phyloP scores from a whole-genome alignment of 2,113 vertebrate genomes.

The Protomyctophum bolini region DNA sequence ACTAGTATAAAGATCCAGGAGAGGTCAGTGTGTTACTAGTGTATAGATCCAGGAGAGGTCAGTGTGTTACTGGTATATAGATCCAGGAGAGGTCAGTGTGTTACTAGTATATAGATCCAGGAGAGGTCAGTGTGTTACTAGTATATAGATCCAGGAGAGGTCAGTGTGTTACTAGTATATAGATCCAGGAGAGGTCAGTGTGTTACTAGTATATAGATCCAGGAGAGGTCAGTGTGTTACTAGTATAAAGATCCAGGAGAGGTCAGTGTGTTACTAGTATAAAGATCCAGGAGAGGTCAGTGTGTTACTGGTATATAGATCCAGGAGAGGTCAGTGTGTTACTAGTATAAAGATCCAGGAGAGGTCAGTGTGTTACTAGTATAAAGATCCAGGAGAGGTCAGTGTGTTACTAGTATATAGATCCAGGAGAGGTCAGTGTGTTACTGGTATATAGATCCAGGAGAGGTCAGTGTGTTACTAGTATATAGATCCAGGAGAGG shows the following conservation, averaged over 20 bases:
- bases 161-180: no score
- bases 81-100: constrained; percentile 93
- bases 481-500: constrained; percentile 93
- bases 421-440: constrained; percentile 93
- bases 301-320: no score
- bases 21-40: no score
- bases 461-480: constrained; percentile 84
- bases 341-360: constrained; percentile 95
- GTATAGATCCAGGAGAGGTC: constrained; percentile 91
- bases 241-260: constrained; percentile 91
- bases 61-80: no score
- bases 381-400: constrained; percentile 91
- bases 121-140: constrained; percentile 84
- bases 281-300: constrained; percentile 94
- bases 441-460: no score
- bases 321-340: constrained; percentile 85
- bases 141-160: constrained; percentile 93
- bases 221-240: no score
- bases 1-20: constrained; percentile 95
- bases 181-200: constrained; percentile 87
- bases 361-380: no score
- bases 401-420: no score
- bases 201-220: no score
- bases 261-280: no score
- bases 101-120: no score